Base-by-base conservation (phyloP, 2,797 vertebrate species). In the Carapus acus region DNA sequence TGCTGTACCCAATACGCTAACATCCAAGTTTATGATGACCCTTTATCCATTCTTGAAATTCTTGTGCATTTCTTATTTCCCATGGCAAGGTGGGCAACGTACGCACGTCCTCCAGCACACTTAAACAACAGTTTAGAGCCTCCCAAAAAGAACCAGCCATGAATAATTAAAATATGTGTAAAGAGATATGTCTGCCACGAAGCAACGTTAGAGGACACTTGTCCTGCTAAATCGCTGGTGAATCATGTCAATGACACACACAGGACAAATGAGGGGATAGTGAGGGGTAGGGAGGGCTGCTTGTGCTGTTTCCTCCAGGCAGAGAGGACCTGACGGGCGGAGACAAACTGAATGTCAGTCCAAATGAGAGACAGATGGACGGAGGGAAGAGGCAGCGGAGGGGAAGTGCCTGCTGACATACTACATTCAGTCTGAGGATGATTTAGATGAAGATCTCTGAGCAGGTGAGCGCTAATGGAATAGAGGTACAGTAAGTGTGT, bases 191-290 rank as follows among this genome's bases (percentile, higher is more conserved):
- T 52, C 55, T 20, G 43, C 23, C 49, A 46, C 63, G 57, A 42
- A 12, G 19, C 21, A 69, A 52, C 60, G 68, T 49, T 2, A 4
- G 21, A 18, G 23, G 13, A 19, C 24, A 15, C 8, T 15, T 36
- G 36, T 62, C 38, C 49, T 15, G 41, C 44, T 53, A 52, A 36
- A 42, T 47, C 51, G 14, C 69, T 65, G 48, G 68, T 73, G 50
- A 73, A 78, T 58, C 46, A 74, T 68, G 55, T 12, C 36, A 23
- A 16, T 20, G 55, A 53, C 54, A 67, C 42, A 41, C 31, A 42
- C n/a, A 53, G 66, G 47, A 36, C 39, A 27, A 47, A 55, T 8
- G 58, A 54, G 34, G 24, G 20, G 49, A 43, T 4, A 27, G 9
- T 4, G 9, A 27, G 9, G 24, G 24, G 9, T 5, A 27, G 24